Conservation (phyloP, 2,113 vertebrate species). For the Sturnus vulgaris region DNA sequence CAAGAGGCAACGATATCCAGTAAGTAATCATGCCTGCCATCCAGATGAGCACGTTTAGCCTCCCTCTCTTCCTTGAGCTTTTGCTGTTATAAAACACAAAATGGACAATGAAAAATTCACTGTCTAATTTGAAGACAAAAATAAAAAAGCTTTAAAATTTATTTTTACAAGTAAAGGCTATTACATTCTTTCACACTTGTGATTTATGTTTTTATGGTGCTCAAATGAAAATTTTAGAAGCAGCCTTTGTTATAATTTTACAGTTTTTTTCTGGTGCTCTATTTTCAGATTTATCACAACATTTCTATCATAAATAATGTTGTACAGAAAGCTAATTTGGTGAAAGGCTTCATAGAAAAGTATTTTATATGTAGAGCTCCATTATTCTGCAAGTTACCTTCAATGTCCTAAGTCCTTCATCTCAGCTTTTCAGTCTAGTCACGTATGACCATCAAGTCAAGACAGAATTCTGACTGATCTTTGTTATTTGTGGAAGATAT, state of each 20-base stretch:
- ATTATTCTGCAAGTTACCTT: neutral
- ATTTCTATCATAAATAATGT: neutral
- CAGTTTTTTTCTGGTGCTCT: neutral
- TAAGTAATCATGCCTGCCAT: slow-evolving; percentile 87
- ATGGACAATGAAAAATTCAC: neutral
- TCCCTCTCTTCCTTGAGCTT: slow-evolving; percentile 91
- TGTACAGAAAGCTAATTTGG: neutral
- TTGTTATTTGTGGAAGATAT: neutral
- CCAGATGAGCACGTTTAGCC: slow-evolving; percentile 83
- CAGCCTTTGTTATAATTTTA: neutral
- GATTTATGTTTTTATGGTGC: neutral
- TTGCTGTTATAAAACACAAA: slow-evolving; percentile 77
- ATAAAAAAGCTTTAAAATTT: neutral
- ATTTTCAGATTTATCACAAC: neutral
- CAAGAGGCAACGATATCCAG: slow-evolving; percentile 84
- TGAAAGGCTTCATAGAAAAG: neutral
- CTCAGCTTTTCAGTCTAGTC: neutral
- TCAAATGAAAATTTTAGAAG: neutral
- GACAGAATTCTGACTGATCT: neutral
- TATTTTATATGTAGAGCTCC: neutral
- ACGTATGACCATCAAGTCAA: neutral
- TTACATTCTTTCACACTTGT: neutral
- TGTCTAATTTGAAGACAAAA: neutral
- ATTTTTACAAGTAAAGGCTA: neutral
- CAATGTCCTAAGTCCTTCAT: neutral